phyloP scores from a whole-genome alignment of 92 coral and sea anemone species.

The Heteractis magnifica region DNA sequence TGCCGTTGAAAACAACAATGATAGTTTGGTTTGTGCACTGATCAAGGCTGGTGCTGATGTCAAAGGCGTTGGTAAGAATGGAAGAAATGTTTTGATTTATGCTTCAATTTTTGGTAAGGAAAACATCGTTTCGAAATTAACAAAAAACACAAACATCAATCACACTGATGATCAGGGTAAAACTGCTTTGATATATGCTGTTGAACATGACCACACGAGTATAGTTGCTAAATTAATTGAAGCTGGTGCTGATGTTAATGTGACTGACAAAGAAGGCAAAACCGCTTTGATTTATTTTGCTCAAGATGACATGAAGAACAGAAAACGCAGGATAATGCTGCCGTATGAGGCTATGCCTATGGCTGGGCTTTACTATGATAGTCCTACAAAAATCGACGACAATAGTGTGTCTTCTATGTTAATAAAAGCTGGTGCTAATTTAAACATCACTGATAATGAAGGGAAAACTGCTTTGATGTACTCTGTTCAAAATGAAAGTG shows the following conservation, averaged over 20 bases:
- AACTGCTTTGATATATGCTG: neutral
- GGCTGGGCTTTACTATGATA: neutral
- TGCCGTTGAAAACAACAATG: neutral
- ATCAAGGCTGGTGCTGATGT: neutral
- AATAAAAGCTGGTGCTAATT: neutral
- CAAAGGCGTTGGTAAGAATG: neutral
- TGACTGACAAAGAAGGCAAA: neutral
- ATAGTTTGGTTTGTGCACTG: neutral
- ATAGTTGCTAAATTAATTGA: slow-evolving; percentile 2
- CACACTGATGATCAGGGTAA: neutral
- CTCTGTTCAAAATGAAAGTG: neutral
- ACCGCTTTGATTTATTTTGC: neutral
- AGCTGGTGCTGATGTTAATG: neutral
- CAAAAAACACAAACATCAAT: neutral
- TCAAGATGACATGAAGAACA: neutral
- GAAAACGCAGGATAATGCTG: neutral
- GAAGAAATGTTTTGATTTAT: neutral
- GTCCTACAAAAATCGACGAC: too few relatives aligned
- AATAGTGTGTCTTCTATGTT: too few relatives aligned
- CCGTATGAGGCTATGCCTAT: too few relatives aligned
- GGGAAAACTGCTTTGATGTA: too few relatives aligned
- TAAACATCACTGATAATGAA: slow-evolving; percentile 6
- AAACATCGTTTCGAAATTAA: neutral
- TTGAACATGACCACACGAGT: neutral
- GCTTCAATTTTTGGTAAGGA: neutral